Evolutionary conservation across 2,797 vertebrate genomes (phyloP).

Genomic region (Cynopterus sphinx): DNA sequence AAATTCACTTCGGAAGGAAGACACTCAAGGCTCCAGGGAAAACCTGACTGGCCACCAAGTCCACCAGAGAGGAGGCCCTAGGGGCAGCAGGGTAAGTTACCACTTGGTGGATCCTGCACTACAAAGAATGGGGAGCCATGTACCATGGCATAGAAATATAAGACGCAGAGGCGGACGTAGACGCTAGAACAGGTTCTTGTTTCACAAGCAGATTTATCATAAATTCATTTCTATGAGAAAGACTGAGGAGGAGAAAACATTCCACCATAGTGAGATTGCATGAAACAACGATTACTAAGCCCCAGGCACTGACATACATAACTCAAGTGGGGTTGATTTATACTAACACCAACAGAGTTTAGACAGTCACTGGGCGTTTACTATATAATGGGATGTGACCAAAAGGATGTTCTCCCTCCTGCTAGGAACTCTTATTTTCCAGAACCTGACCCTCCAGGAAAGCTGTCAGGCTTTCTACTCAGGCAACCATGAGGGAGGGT

Average conservation of each 20-base stretch:
- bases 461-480: not conserved
- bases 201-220: not conserved
- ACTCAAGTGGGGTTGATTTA: not conserved
- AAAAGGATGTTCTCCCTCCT: not conserved
- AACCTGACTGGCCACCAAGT: not conserved
- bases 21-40: not conserved
- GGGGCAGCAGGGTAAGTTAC: not conserved
- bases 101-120: rapidly evolving
- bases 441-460: not conserved
- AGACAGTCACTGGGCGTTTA: not conserved
- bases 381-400: not conserved
- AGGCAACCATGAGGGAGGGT: not conserved
- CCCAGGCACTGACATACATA: not conserved
- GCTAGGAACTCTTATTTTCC: not conserved
- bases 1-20: not conserved
- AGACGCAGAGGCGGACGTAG: not conserved
- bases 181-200: not conserved
- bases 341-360: not conserved
- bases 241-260: not conserved
- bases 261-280: not conserved
- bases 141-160: not conserved
- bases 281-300: not conserved
- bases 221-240: constrained; percentile 23
- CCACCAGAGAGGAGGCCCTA: not conserved
- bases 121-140: not conserved